Conservation (phyloP, 2,797 vertebrate genomes). For the Leptodactylus fallax region DNA sequence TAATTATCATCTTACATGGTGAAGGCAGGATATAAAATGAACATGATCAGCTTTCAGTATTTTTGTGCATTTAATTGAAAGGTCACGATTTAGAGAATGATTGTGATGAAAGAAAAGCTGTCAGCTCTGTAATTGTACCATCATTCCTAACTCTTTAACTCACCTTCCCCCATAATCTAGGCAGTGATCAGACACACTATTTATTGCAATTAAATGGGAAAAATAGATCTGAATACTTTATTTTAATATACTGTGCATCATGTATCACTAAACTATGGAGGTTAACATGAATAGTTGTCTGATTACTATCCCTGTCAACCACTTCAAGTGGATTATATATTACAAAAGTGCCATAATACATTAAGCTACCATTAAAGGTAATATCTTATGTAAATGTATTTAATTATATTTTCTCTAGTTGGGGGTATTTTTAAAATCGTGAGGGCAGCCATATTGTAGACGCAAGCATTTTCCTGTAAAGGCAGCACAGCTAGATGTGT, state of each 20-base stretch:
- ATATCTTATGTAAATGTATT: neutral
- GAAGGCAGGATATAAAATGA: constrained; percentile 7
- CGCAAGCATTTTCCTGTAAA: too few relatives aligned
- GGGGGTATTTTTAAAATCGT: neutral
- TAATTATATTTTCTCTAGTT: neutral
- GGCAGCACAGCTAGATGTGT: too few relatives aligned
- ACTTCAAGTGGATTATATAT: neutral
- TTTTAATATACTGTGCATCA: neutral
- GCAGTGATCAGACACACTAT: neutral
- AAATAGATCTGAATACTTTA: neutral
- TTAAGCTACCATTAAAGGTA: neutral
- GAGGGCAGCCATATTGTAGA: too few relatives aligned
- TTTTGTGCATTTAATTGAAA: constrained; percentile 26
- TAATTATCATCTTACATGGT: constrained; percentile 38
- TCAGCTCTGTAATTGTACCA: neutral
- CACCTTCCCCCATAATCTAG: neutral
- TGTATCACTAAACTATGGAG: neutral
- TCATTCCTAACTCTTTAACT: constrained; percentile 14
- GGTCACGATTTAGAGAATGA: constrained; percentile 18
- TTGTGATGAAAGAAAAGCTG: neutral
- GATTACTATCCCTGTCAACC: neutral
- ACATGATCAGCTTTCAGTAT: neutral
- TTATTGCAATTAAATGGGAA: constrained; percentile 6
- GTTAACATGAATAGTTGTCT: neutral
- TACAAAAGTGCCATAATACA: neutral